phyloP scores from a whole-genome alignment of 2,888 invertebrate species.

The Pristionchus entomophagus region DNA sequence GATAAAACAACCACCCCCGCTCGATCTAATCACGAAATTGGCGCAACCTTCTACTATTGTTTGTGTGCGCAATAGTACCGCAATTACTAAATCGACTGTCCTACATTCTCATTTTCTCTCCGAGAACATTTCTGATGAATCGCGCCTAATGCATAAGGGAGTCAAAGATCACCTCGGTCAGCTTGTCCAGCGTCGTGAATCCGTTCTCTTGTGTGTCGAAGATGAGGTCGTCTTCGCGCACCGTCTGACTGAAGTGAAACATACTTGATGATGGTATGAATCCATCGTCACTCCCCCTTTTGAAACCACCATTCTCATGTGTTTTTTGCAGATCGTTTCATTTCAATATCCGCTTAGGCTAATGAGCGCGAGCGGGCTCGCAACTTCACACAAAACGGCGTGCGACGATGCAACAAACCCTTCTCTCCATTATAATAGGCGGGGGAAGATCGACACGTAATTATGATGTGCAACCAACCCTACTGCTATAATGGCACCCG shows the following conservation, averaged over 20 bases:
- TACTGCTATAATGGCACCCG: too few relatives aligned
- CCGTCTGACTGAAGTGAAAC: constrained; percentile 37
- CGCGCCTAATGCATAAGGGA: too few relatives aligned
- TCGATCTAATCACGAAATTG: neutral
- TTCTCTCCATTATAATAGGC: too few relatives aligned
- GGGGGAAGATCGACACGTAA: too few relatives aligned
- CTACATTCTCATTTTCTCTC: too few relatives aligned
- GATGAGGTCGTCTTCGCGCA: constrained; percentile 51
- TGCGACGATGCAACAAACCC: too few relatives aligned
- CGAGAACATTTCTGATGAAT: too few relatives aligned
- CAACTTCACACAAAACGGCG: neutral
- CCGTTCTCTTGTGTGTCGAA: constrained; percentile 52
- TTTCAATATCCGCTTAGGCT: neutral
- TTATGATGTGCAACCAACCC: too few relatives aligned
- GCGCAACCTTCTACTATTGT: neutral
- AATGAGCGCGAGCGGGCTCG: neutral
- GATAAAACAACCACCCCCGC: neutral
- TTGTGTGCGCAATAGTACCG: constrained; percentile 27
- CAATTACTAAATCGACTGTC: too few relatives aligned
- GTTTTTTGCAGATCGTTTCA: too few relatives aligned
- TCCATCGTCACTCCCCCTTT: too few relatives aligned
- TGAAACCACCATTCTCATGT: neutral
- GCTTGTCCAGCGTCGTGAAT: constrained; percentile 49
- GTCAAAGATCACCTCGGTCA: constrained; percentile 47
- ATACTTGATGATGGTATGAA: neutral